Evolutionary conservation across 2,888 invertebrate genomes (phyloP).

Genomic region (Pammene aurita): DNA sequence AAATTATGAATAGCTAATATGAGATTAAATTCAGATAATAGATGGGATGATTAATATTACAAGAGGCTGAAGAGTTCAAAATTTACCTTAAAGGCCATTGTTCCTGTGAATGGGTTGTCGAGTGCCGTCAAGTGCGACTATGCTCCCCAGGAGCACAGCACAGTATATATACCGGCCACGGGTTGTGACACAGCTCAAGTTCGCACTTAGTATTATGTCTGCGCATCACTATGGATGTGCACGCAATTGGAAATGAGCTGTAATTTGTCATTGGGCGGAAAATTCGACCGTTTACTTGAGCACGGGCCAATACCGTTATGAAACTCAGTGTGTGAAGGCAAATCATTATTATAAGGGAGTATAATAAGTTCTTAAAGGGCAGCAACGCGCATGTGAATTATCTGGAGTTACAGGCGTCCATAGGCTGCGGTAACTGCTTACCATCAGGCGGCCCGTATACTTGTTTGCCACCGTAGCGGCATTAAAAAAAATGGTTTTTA

Average conservation of each 20-base stretch:
- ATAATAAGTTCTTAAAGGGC: too few relatives aligned
- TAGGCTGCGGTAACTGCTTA: too few relatives aligned
- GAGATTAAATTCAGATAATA: too few relatives aligned
- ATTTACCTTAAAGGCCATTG: conserved; percentile 78
- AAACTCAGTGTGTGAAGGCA: conserved; percentile 47
- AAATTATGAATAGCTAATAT: too few relatives aligned
- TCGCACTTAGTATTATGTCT: conserved; percentile 73
- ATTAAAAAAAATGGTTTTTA: too few relatives aligned
- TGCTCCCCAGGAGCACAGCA: conserved; percentile 62
- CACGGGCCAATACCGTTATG: conserved; percentile 71
- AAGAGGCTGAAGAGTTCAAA: not conserved
- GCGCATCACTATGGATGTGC: conserved; percentile 75
- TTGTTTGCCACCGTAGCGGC: too few relatives aligned
- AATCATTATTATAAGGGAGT: too few relatives aligned
- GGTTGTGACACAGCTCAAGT: conserved; percentile 75
- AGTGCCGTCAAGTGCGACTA: conserved; percentile 70
- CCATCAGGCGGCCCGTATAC: too few relatives aligned
- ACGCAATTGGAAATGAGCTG: conserved; percentile 78
- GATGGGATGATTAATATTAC: too few relatives aligned
- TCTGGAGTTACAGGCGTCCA: too few relatives aligned
- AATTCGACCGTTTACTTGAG: conserved; percentile 73
- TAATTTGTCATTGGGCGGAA: conserved; percentile 78
- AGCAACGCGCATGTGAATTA: too few relatives aligned
- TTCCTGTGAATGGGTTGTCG: conserved; percentile 62
- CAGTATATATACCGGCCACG: conserved; percentile 67